Conservation (phyloP, 37 sponge, comb jelly and placozoan genomes). For the Cladorhizidae sp. region DNA sequence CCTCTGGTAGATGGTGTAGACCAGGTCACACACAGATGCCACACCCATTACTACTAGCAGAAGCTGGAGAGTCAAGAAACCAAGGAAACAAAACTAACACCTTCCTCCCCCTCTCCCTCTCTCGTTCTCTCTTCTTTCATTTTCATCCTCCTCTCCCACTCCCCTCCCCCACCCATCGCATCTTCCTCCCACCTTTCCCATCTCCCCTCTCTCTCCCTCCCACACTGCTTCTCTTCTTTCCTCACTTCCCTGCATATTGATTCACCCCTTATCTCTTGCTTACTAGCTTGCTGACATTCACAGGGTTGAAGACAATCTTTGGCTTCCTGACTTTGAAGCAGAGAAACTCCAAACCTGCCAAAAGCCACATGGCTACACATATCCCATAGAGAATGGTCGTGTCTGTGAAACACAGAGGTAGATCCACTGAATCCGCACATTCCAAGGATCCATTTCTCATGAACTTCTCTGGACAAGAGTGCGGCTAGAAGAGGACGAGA, state of each 20-base stretch:
- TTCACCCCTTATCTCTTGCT: too few species aligned
- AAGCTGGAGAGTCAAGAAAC: constrained; percentile 27
- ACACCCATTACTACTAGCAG: constrained; percentile 30
- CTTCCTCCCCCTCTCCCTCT: not conserved
- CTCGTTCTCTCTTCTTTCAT: too few species aligned
- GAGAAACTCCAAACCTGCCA: constrained; percentile 33
- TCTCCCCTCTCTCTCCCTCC: too few species aligned
- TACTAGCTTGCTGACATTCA: constrained; percentile 62
- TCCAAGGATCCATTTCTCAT: too few species aligned
- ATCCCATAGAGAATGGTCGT: constrained; percentile 71
- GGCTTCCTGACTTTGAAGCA: constrained; percentile 4
- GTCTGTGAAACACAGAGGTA: constrained; percentile 89
- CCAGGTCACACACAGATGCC: constrained; percentile 57
- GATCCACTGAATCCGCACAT: constrained; percentile 64
- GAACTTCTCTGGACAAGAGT: not conserved
- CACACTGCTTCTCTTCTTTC: not conserved
- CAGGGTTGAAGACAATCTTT: constrained; percentile 35
- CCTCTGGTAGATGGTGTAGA: constrained; percentile 40
- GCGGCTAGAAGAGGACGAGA: not conserved
- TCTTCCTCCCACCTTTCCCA: too few species aligned
- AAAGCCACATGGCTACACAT: constrained; percentile 51
- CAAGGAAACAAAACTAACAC: not conserved
- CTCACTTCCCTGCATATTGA: too few species aligned
- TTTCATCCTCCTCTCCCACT: too few species aligned
- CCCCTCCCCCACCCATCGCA: too few species aligned